Conservation (phyloP, 2,113 vertebrate genomes). For the Saimiri boliviensis region DNA sequence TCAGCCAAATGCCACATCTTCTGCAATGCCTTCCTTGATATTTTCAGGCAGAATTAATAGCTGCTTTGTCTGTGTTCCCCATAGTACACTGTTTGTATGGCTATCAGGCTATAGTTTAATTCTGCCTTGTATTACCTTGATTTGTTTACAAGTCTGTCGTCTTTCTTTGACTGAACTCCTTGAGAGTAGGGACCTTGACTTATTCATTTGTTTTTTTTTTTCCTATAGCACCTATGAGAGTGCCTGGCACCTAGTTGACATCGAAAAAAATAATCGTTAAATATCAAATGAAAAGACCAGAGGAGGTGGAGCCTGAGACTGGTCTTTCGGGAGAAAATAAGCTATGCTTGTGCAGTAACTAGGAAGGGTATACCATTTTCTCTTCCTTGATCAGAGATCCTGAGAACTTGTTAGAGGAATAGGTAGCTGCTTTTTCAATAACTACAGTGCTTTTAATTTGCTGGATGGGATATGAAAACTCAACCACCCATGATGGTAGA, state of each 20-base stretch:
- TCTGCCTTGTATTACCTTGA: conserved; percentile 74
- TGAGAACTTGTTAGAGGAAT: neutral
- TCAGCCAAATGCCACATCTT: conserved; percentile 60
- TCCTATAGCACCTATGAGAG: conserved; percentile 60
- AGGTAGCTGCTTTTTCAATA: neutral
- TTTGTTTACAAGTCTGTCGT: conserved; percentile 75
- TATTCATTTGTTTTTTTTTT: conserved; percentile 61
- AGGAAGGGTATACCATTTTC: neutral
- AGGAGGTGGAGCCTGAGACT: neutral
- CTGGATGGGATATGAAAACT: neutral
- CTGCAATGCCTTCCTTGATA: conserved; percentile 61
- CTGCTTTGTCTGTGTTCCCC: conserved; percentile 58
- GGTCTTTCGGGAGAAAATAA: neutral
- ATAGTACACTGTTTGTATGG: conserved; percentile 59
- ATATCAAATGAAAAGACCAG: conserved; percentile 53
- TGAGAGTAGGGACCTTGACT: conserved; percentile 69
- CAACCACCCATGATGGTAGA: neutral
- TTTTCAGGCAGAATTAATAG: conserved; percentile 68
- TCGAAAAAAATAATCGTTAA: conserved; percentile 58
- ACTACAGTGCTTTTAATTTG: neutral
- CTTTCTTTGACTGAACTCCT: conserved; percentile 67
- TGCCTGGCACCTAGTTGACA: conserved; percentile 48
- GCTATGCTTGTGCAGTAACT: neutral
- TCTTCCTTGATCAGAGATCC: neutral
- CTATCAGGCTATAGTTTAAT: conserved; percentile 70